These are phyloP conservation scores for Nephrocerus scutellatus DNA, from an alignment of 2,888 invertebrate species.

Conservation along the genomic window DNA sequence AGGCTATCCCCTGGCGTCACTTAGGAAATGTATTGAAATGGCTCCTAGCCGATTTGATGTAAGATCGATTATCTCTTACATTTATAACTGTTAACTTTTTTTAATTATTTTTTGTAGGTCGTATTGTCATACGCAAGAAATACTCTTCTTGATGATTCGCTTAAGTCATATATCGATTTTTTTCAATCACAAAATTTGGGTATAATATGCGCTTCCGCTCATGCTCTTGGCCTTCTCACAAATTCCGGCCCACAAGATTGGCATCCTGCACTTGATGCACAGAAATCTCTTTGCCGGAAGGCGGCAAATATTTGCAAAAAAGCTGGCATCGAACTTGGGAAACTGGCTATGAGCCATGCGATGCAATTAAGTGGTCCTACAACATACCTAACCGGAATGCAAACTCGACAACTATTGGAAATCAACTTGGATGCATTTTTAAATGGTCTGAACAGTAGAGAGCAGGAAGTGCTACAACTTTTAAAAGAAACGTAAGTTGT, in stretches of 20 bases:
- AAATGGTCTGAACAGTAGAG: constrained; percentile 59
- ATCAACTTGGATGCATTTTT: constrained; percentile 59
- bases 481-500: constrained; percentile 56
- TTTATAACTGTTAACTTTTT: background rate
- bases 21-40: constrained; percentile 67
- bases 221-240: constrained; percentile 76
- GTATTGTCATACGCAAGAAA: constrained; percentile 69
- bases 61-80: too few relatives aligned
- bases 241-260: constrained; percentile 67
- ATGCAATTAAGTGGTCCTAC: constrained; percentile 56
- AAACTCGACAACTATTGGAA: constrained; percentile 55
- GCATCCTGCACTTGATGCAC: constrained; percentile 68
- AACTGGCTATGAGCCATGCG: constrained; percentile 62
- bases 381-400: constrained; percentile 73
- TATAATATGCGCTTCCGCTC: constrained; percentile 75
- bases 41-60: constrained; percentile 49
- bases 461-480: constrained; percentile 56
- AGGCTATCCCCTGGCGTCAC: constrained; percentile 70
- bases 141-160: constrained; percentile 70
- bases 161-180: constrained; percentile 66
- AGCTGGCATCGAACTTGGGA: constrained; percentile 58
- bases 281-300: constrained; percentile 55
- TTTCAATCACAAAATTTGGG: constrained; percentile 55
- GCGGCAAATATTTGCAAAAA: constrained; percentile 65
- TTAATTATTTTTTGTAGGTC: constrained; percentile 22